phyloP scores from a whole-genome alignment of 1,140 invertebrate genomes.

The Nebria ingens region DNA sequence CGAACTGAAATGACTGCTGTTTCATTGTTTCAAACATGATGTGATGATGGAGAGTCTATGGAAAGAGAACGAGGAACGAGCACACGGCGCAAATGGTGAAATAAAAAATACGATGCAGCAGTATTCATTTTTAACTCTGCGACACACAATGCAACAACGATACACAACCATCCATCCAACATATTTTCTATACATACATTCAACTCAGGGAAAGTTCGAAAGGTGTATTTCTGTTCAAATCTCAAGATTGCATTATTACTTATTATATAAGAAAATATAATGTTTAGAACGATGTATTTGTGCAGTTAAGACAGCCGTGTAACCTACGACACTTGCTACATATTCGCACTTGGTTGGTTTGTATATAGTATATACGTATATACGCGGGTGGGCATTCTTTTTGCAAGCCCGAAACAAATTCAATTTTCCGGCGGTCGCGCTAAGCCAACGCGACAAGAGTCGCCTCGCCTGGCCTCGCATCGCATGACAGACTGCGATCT shows the following conservation, averaged over 20 bases:
- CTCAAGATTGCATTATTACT: too few species aligned
- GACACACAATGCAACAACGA: not conserved
- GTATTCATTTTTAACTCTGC: not conserved
- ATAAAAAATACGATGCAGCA: not conserved
- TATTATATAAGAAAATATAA: too few species aligned
- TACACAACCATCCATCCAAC: too few species aligned
- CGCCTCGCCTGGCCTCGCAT: not conserved
- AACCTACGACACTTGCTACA: not conserved
- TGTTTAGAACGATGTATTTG: too few species aligned
- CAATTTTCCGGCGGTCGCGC: conserved; percentile 1
- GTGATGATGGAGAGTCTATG: not conserved
- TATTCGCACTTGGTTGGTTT: too few species aligned
- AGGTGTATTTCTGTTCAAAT: too few species aligned
- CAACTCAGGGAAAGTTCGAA: too few species aligned
- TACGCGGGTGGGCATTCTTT: not conserved
- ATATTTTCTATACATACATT: too few species aligned
- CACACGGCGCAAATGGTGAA: not conserved
- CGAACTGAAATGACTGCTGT: not conserved
- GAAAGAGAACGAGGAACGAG: not conserved
- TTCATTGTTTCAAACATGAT: conserved; percentile 2
- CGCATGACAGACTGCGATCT: conserved; percentile 15
- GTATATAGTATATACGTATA: too few species aligned
- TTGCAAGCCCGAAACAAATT: not conserved
- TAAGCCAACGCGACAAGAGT: conserved; percentile 2
- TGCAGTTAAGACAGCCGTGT: not conserved